phyloP scores from a whole-genome alignment of 2,113 vertebrate species.

The Notothenia rossii region DNA sequence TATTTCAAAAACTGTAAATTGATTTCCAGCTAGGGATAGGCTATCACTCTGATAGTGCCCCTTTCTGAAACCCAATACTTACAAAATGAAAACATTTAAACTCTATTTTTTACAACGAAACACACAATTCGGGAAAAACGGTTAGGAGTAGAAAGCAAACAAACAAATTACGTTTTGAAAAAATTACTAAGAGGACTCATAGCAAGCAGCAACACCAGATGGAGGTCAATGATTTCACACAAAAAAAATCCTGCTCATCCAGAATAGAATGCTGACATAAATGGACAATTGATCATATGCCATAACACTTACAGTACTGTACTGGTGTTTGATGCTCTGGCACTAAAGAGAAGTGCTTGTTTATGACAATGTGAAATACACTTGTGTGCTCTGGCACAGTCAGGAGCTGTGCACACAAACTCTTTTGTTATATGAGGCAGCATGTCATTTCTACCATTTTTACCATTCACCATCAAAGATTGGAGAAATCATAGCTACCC shows the following conservation, averaged over 20 bases:
- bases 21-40: not conserved
- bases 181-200: too few species aligned
- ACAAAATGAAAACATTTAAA: not conserved
- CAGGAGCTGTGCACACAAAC: slow-evolving; percentile 8
- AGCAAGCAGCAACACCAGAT: not conserved
- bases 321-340: slow-evolving; percentile 10
- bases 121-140: too few species aligned
- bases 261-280: not conserved
- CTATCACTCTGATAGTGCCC: not conserved
- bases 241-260: not conserved
- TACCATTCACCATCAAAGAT: slow-evolving; percentile 5
- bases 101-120: not conserved
- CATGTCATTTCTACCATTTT: not conserved
- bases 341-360: slow-evolving; percentile 15
- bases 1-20: too few species aligned
- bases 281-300: not conserved
- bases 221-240: slow-evolving; percentile 8
- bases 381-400: slow-evolving; percentile 17
- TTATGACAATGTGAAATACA: slow-evolving; percentile 8
- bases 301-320: slow-evolving; percentile 10
- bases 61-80: not conserved
- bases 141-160: not conserved
- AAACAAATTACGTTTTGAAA: not conserved
- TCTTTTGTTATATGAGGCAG: not conserved
- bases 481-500: not conserved